Evolutionary conservation across 2,113 vertebrate genomes (phyloP).

Genomic region (Agapornis roseicollis): DNA sequence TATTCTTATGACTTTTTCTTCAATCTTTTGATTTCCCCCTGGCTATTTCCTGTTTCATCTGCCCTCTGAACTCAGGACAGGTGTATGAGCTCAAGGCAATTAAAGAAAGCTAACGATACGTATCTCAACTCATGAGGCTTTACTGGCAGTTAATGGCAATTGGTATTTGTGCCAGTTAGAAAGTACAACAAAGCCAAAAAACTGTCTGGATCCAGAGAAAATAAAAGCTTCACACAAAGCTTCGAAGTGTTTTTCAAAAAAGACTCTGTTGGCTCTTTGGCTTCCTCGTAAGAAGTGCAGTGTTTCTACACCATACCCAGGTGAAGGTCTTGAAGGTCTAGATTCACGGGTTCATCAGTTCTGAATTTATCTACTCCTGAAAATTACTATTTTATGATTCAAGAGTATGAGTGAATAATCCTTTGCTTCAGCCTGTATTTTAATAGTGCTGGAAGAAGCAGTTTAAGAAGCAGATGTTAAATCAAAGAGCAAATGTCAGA

Average conservation of each 20-base stretch:
- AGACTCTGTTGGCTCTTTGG: not conserved
- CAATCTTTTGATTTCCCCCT: not conserved
- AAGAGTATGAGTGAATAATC: not conserved
- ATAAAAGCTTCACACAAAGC: not conserved
- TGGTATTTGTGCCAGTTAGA: not conserved
- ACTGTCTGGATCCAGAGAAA: not conserved
- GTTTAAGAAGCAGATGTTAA: not conserved
- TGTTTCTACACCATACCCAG: not conserved
- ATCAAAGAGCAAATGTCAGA: not conserved
- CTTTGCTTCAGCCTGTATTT: not conserved
- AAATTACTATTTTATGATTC: not conserved
- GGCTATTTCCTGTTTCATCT: not conserved
- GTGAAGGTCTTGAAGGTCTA: not conserved
- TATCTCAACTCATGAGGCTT: not conserved
- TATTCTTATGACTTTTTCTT: not conserved
- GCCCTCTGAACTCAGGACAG: not conserved
- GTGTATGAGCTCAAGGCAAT: not conserved
- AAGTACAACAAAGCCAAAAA: not conserved
- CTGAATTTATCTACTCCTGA: not conserved
- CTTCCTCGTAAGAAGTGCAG: not conserved
- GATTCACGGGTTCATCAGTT: not conserved
- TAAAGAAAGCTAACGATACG: not conserved
- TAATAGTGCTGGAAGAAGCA: not conserved
- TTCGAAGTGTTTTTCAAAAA: not conserved
- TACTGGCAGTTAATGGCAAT: not conserved